Evolutionary conservation across 2,797 vertebrate genomes (phyloP), one percentile per base, ranked within the genome.

Genomic region (Coregonus suidteri): DNA sequence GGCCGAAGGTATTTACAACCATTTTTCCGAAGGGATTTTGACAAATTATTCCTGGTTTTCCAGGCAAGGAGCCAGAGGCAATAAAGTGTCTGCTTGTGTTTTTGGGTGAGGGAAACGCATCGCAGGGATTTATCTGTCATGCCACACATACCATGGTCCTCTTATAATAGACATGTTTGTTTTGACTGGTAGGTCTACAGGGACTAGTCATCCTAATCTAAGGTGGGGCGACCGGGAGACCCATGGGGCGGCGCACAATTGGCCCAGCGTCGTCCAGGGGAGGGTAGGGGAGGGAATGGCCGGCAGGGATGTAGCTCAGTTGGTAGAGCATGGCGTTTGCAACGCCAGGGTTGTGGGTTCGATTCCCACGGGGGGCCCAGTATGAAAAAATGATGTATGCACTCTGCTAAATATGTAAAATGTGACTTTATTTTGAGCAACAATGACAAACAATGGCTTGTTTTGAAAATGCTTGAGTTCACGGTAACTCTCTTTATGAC

Each of bases 31-130:
- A 71, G 79, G 77, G 85, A 82, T 85, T 91, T 84, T 71, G 82
- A 90, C 79, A 86, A 85, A 84, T 87, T 83, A 79, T 89, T 82
- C 78, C 82, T 75, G 77, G 85, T 84, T 92, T 93, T 93, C 91
- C 90, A 90, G 90, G 87, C 89, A 87, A 56, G 37, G 67, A 88
- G 87, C 88, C 93, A 90, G 85, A 73, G 83, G 77, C 84, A 81
- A 81, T 82, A 73, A 86, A 87, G 80, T 88, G 81, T 53, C 73
- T 72, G 88, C 76, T 37, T 82, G 78, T 83, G 82, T 83, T 86
- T 75, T 86, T 77, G 75, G 53, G 77, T 82, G 79, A 91, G 87
- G 88, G 83, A 84, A 90, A 77, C 67, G 56, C 25, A 25, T 25
- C 25, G 25, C 25, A 75, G 75, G 77, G 35, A 80, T 82, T 15